Evolutionary conservation across 92 coral and sea anemone genomes (phyloP).

Genomic region (Montipora capitata): DNA sequence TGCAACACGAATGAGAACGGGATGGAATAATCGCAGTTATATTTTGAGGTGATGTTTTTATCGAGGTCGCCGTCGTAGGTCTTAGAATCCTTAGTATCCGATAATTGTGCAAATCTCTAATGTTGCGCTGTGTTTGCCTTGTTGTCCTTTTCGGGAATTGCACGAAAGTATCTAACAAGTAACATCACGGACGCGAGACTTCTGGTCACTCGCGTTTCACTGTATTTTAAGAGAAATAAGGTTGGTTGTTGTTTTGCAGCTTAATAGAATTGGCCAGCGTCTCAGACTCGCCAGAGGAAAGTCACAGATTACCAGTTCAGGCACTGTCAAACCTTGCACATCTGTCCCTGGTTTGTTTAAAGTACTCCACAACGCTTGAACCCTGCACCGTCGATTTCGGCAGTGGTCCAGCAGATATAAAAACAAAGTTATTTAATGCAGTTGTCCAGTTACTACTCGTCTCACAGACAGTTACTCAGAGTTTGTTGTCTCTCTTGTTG

Average conservation of each 20-base stretch:
- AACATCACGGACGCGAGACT: too few relatives aligned
- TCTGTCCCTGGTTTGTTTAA: constrained; percentile 33
- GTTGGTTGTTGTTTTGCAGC: neutral
- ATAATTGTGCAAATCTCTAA: too few relatives aligned
- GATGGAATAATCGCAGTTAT: too few relatives aligned
- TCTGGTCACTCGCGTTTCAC: too few relatives aligned
- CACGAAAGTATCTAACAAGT: too few relatives aligned
- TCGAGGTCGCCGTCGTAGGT: too few relatives aligned
- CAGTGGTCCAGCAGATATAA: neutral
- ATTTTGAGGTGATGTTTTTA: too few relatives aligned
- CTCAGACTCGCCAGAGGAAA: neutral
- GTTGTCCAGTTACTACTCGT: constrained; percentile 10
- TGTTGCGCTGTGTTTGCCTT: too few relatives aligned
- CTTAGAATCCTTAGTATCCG: too few relatives aligned
- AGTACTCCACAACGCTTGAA: constrained; percentile 5
- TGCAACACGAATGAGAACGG: too few relatives aligned
- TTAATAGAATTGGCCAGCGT: constrained; percentile 26
- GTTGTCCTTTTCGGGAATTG: too few relatives aligned
- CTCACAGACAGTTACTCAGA: neutral
- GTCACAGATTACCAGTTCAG: neutral
- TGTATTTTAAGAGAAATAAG: too few relatives aligned
- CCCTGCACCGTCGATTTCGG: neutral
- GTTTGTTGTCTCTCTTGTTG: constrained; percentile 12
- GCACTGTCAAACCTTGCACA: constrained; percentile 16
- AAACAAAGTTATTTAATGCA: neutral